Evolutionary conservation across 2,888 invertebrate species (phyloP), one percentile per base, ranked within the genome.

Genomic region (Drosophila algonquin): DNA sequence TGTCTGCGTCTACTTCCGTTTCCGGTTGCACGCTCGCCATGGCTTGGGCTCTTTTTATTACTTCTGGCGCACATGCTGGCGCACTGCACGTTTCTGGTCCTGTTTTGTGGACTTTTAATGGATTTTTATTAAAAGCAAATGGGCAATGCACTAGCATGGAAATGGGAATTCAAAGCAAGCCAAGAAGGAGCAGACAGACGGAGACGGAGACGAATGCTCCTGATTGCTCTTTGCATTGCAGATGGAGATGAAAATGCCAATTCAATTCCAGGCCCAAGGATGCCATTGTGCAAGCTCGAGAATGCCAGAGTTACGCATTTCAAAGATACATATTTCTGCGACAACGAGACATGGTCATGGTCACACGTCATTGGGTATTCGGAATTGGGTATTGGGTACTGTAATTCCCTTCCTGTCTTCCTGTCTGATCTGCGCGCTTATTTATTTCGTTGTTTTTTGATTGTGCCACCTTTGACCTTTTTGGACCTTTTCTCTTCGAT

Each of bases 1-100:
- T 73, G 77, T 77, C 79, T 77, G 72, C 70, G 68, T 76, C 65
- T 72, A 79, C 83, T 83, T 83, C 83, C 83, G 83, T 73, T 79
- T 83, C 83, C 83, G 86, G 79, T 77, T 79, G 83, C 79, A 75
- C 64, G 74, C 63, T 61, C 47, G 69, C 57, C 74, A 69, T 56
- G 69, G 55, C 55, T 64, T 70, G 65, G 70, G 74, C 74, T 65
- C 60, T 74, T 81, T 76, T 55, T 73, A 77, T 80, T 75, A 76
- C 72, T 69, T 79, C 63, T 70, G 44, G 56, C 58, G 53, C 79
- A 77, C 64, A 81, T 75, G 75, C 63, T 57, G 18, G 18, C 18
- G 18, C 18, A 18, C 14, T 21, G 56, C 46, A 32, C 53, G 24
- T 57, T 24, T 18, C 56, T 32, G 69, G 50, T 67, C 73, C 45